Conservation (phyloP, 1,140 invertebrate species). For the Drepana arcuata region DNA sequence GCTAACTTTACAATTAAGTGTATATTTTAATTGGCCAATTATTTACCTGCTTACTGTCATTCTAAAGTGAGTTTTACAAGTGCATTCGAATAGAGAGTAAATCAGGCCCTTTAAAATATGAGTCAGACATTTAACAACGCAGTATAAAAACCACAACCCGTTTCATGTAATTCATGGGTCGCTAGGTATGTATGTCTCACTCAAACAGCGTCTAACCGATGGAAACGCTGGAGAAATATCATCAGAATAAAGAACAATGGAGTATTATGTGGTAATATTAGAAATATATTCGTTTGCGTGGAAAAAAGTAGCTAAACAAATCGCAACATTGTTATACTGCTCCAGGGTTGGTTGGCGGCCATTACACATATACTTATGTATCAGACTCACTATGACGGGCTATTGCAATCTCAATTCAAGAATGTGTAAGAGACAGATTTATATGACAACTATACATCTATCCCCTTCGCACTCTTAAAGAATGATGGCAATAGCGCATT, state of each 20-base stretch:
- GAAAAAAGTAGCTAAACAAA: conserved; percentile 69
- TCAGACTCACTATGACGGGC: too few relatives aligned
- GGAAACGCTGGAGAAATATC: conserved; percentile 60
- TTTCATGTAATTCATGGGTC: conserved; percentile 39
- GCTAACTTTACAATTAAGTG: too few relatives aligned
- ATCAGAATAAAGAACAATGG: conserved; percentile 62
- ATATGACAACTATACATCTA: too few relatives aligned
- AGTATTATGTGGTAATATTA: conserved; percentile 70
- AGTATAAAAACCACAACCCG: conserved; percentile 33
- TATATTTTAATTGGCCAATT: too few relatives aligned
- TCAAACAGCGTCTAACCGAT: conserved; percentile 49
- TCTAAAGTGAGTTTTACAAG: too few relatives aligned
- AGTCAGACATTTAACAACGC: conserved; percentile 32
- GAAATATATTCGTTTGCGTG: conserved; percentile 66
- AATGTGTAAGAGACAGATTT: too few relatives aligned
- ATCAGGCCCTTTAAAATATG: too few relatives aligned
- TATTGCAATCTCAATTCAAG: too few relatives aligned
- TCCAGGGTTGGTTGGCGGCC: conserved; percentile 36
- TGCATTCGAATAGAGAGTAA: too few relatives aligned
- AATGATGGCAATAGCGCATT: too few relatives aligned
- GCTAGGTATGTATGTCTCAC: conserved; percentile 51
- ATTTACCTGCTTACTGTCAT: too few relatives aligned
- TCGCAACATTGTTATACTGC: conserved; percentile 59
- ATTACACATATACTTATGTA: conserved; percentile 31
- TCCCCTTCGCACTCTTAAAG: too few relatives aligned